Base-by-base conservation (phyloP, 2,888 invertebrate genomes). In the Shargacucullia verbasci region DNA sequence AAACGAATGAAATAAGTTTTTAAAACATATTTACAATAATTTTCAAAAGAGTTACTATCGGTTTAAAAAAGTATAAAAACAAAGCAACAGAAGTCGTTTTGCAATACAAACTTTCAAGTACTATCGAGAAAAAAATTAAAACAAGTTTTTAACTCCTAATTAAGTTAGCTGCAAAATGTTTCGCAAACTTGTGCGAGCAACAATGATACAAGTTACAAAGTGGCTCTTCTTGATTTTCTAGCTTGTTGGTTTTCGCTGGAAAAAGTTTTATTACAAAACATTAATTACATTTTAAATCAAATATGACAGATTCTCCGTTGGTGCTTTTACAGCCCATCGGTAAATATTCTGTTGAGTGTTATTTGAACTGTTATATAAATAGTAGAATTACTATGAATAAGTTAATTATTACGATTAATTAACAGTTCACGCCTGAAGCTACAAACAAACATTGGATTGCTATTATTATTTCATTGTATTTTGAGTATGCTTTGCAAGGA, bases 161-260 rank as follows among this genome's bases (percentile, higher is more conserved):
- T 82, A 81, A 82, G 76, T 81, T 81, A 67, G 76, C 69, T 74
- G 72, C 72, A 71, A 79, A 82, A 80, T 78, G 81, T 81, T 78
- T 73, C 59, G 60, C 75, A 46, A 72, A 78, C 70, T 78, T 78
- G 66, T 59, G 59, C 70, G 47, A 60, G 65, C 70, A 75, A 78
- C 80, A 73, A 77, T 77, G 76, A 80, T 78, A 76, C 73, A 73
- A 81, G 73, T 81, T 81, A 62, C 40, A 39, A 71, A 77, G 70
- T 76, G 63, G 61, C 60, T 62, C 65, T 67, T 67, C 74, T 76
- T 76, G 63, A 72, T 74, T 76, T 73, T 76, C 73, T 68, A 66
- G 73, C 71, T 78, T 80, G 76, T 70, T 74, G 69, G 70, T 65
- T 79, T 72, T 70, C 64, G 49, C 43, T 59, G 45, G 53, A 54